Conservation (phyloP, 2,888 invertebrate genomes). For the Copidosoma aretas region DNA sequence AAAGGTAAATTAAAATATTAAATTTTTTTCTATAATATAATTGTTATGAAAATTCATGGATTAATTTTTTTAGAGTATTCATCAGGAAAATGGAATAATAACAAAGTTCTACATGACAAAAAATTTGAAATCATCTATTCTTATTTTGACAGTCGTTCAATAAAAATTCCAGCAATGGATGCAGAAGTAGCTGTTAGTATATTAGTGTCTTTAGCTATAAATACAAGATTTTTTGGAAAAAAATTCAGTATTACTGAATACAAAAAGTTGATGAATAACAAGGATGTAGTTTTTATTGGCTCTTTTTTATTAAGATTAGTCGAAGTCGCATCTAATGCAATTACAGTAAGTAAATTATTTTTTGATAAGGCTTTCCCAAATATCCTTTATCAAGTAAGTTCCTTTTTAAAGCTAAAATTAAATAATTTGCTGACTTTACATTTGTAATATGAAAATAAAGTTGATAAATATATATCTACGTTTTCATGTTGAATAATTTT, state of each 20-base stretch:
- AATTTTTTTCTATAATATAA: too few relatives aligned
- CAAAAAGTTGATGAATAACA: not conserved
- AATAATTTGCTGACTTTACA: too few relatives aligned
- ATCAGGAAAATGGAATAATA: not conserved
- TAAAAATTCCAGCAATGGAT: not conserved
- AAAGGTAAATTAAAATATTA: not conserved
- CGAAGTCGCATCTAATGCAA: not conserved
- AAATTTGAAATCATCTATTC: conserved; percentile 1
- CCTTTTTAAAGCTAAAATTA: too few relatives aligned
- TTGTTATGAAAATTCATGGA: too few relatives aligned
- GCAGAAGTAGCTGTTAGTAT: conserved; percentile 3
- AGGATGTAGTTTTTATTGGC: conserved; percentile 7
- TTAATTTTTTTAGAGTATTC: not conserved
- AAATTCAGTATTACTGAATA: not conserved
- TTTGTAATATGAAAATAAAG: too few relatives aligned
- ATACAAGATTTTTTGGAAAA: conserved; percentile 3
- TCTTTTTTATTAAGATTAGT: not conserved
- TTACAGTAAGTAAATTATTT: conserved; percentile 5
- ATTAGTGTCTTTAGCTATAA: conserved; percentile 3
- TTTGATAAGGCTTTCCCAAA: too few relatives aligned
- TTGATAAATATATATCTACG: too few relatives aligned
- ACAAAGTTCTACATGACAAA: conserved; percentile 2
- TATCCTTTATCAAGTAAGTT: too few relatives aligned
- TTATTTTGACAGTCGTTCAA: conserved; percentile 1
- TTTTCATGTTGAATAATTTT: too few relatives aligned